These are phyloP conservation scores for Mactra quadrangularis DNA, from an alignment of 1,140 invertebrate genomes.

Conservation along the genomic window DNA sequence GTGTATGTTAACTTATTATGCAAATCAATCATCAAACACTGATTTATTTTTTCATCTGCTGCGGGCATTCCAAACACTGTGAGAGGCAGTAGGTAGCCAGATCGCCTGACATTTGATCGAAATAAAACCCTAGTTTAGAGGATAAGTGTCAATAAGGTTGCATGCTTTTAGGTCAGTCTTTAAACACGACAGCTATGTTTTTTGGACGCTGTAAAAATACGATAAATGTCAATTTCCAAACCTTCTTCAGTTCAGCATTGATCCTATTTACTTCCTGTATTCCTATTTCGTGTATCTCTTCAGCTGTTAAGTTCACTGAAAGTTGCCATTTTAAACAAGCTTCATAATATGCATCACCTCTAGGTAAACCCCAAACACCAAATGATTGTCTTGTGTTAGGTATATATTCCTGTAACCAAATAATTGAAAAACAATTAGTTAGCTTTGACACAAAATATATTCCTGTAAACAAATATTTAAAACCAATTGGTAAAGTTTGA, in stretches of 20 bases:
- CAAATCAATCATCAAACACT: no score
- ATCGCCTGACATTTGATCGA: no score
- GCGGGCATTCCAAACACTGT: no score
- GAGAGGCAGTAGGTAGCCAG: no score
- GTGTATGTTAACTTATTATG: no score
- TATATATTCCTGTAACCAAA: constrained; percentile 68
- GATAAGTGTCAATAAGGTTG: no score
- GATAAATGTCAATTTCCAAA: no score
- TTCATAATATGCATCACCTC: constrained; percentile 77
- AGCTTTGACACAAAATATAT: neutral
- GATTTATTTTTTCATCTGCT: no score
- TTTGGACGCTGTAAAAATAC: no score
- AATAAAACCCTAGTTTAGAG: no score
- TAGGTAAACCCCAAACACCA: constrained; percentile 65
- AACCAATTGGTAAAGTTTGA: neutral
- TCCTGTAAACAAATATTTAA: neutral
- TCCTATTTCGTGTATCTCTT: constrained; percentile 80
- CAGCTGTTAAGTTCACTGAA: constrained; percentile 71
- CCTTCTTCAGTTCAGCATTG: constrained; percentile 76
- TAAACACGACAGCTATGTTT: no score
- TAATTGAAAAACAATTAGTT: neutral
- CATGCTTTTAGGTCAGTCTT: no score
- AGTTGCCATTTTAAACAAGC: constrained; percentile 81
- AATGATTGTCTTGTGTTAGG: constrained; percentile 68
- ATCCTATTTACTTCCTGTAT: constrained; percentile 80